phyloP scores from a whole-genome alignment of 2,797 vertebrate species.

The Spea hammondii region DNA sequence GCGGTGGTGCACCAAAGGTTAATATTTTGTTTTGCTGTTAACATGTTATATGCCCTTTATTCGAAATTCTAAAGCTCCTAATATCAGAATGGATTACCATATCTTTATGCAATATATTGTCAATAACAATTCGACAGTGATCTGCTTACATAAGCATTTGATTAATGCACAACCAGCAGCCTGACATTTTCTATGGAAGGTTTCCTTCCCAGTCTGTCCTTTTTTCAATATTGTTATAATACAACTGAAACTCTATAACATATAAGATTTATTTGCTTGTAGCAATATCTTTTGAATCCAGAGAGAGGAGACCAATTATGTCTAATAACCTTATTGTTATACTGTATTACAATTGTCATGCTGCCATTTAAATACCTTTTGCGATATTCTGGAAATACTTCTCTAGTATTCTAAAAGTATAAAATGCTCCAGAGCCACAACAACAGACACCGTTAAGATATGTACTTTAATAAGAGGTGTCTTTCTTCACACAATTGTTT shows the following conservation, averaged over 20 bases:
- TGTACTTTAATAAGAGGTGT: conserved; percentile 18
- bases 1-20: not conserved
- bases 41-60: no score
- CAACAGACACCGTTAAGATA: conserved; percentile 2
- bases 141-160: not conserved
- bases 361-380: not conserved
- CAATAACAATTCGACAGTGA: not conserved
- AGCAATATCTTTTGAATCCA: not conserved
- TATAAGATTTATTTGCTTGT: not conserved
- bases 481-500: conserved; percentile 21
- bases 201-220: not conserved
- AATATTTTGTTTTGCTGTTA: not conserved
- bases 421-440: conserved; percentile 4
- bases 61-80: not conserved
- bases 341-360: not conserved
- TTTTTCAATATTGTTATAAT: not conserved
- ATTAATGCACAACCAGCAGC: not conserved
- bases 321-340: not conserved
- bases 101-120: not conserved
- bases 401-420: not conserved
- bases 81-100: not conserved
- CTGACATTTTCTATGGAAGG: not conserved
- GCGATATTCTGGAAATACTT: not conserved
- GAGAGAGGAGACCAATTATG: not conserved
- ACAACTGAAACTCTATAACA: not conserved